These are phyloP conservation scores for Psix sp. DNA, from an alignment of 1,140 invertebrate genomes.

Conservation along the genomic window DNA sequence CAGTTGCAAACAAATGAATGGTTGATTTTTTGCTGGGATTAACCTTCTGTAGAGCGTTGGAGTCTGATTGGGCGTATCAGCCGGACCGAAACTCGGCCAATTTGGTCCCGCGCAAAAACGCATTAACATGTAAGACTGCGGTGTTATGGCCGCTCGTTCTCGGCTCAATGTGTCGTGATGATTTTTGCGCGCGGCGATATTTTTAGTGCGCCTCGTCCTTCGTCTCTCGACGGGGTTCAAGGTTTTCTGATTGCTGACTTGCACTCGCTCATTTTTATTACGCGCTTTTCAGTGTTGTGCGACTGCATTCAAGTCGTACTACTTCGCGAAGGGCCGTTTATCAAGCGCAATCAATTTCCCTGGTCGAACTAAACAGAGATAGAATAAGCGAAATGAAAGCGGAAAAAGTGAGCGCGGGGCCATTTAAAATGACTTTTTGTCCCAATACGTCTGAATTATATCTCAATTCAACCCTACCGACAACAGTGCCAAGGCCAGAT, in stretches of 20 bases:
- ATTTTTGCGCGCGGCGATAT: constrained; percentile 68
- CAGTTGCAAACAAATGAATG: constrained; percentile 23
- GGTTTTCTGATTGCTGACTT: constrained; percentile 58
- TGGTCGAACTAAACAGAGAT: background rate
- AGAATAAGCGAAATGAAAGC: background rate
- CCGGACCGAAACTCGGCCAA: constrained; percentile 23
- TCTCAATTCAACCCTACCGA: constrained; percentile 43
- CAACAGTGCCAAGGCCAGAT: constrained; percentile 45
- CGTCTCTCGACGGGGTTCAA: constrained; percentile 69
- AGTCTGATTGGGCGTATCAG: constrained; percentile 25
- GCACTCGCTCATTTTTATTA: constrained; percentile 49
- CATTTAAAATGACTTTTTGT: constrained; percentile 50
- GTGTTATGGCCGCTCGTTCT: constrained; percentile 66
- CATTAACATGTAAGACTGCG: constrained; percentile 64
- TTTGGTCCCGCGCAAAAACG: constrained; percentile 37
- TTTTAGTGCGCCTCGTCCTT: constrained; percentile 72
- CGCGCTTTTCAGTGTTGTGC: constrained; percentile 27
- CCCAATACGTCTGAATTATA: constrained; percentile 49
- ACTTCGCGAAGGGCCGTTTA: constrained; percentile 30
- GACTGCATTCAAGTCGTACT: constrained; percentile 25
- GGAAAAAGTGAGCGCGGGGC: background rate
- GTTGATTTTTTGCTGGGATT: constrained; percentile 23
- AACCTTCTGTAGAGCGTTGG: constrained; percentile 20
- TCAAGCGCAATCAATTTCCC: constrained; percentile 28
- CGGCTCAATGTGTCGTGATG: constrained; percentile 59